phyloP scores from a whole-genome alignment of 2,113 vertebrate species.

The Acrocephalus kingi region DNA sequence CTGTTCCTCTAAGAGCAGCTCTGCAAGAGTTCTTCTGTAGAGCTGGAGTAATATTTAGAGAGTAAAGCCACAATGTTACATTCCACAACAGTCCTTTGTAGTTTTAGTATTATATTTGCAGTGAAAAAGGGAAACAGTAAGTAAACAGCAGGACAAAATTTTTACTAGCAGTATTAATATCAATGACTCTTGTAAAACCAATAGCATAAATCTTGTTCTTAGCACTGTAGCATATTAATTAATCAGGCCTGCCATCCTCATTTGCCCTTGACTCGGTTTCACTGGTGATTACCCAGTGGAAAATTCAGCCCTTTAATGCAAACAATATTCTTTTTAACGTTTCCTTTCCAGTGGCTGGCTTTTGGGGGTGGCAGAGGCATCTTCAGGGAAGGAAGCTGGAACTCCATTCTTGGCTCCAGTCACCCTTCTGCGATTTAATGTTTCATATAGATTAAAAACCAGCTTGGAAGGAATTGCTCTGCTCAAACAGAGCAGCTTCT shows the following conservation, averaged over 20 bases:
- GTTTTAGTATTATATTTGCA: background rate
- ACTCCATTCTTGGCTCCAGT: background rate
- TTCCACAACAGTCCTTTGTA: background rate
- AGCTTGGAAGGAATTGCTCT: background rate
- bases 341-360: slow-evolving; percentile 25
- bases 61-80: background rate
- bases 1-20: background rate
- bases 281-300: slow-evolving; percentile 73
- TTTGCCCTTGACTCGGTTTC: slow-evolving; percentile 71
- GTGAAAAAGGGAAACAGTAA: slow-evolving; percentile 4
- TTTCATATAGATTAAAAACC: background rate
- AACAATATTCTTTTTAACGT: slow-evolving; percentile 71
- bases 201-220: slow-evolving; percentile 63
- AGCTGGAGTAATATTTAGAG: background rate
- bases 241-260: slow-evolving; percentile 70
- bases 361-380: background rate
- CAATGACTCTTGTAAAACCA: slow-evolving; percentile 46
- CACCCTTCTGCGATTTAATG: background rate
- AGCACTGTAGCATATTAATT: slow-evolving; percentile 67
- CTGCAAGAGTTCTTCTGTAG: background rate
- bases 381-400: background rate
- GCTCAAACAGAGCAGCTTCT: background rate
- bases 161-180: slow-evolving; percentile 41
- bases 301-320: slow-evolving; percentile 68
- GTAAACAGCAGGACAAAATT: slow-evolving; percentile 12